Evolutionary conservation across 2,888 invertebrate species (phyloP).

Genomic region (Carpatolechia fugitivella): DNA sequence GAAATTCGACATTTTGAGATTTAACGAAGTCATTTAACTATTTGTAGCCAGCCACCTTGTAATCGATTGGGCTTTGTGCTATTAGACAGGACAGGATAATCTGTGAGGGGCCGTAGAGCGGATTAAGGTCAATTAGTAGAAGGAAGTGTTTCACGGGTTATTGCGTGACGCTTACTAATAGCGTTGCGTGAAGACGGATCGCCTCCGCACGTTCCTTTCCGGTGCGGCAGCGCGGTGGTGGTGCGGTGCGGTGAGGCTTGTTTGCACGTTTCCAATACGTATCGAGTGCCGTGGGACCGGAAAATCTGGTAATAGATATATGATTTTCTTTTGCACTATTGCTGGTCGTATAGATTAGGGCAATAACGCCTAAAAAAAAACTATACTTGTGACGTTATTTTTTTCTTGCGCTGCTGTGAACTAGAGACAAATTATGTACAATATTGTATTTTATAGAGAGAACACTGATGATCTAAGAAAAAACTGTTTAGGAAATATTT

Average conservation of each 20-base stretch:
- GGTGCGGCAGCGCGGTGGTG: background rate
- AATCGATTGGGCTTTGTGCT: slow-evolving; percentile 7
- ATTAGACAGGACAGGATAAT: slow-evolving; percentile 10
- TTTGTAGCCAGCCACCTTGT: background rate
- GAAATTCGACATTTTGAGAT: background rate
- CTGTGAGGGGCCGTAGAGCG: slow-evolving; percentile 30
- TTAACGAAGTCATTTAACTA: background rate
- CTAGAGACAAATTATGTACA: too few relatives aligned
- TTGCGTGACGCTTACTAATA: slow-evolving; percentile 45
- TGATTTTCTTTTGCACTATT: slow-evolving; percentile 39
- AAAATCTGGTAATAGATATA: slow-evolving; percentile 29
- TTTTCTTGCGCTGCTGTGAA: too few relatives aligned
- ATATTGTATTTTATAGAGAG: too few relatives aligned
- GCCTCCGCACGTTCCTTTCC: slow-evolving; percentile 51
- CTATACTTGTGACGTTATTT: too few relatives aligned
- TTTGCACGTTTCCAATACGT: slow-evolving; percentile 43
- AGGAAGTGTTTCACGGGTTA: slow-evolving; percentile 45
- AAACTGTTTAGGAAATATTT: too few relatives aligned
- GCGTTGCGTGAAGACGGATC: slow-evolving; percentile 42
- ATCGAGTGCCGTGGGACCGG: slow-evolving; percentile 39
- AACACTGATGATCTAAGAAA: too few relatives aligned
- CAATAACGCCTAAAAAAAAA: too few relatives aligned
- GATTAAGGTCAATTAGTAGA: slow-evolving; percentile 53
- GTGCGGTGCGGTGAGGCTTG: slow-evolving; percentile 25
- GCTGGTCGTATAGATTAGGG: too few relatives aligned